Evolutionary conservation across 2,888 invertebrate genomes (phyloP).

Genomic region (Biston stratarius): DNA sequence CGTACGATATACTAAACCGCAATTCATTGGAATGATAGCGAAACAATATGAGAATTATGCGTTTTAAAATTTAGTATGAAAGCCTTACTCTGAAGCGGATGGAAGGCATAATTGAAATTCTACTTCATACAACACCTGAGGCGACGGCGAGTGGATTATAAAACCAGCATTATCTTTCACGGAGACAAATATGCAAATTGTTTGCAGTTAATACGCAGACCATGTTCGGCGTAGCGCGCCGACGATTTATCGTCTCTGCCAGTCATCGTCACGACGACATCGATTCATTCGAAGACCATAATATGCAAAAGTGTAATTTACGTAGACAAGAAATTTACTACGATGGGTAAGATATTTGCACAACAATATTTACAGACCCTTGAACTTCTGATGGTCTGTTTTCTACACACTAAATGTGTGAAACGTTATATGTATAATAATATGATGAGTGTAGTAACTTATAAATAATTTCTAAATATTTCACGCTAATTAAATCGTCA

Average conservation of each 20-base stretch:
- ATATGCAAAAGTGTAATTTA: slow-evolving; percentile 25
- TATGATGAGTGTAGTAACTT: no score
- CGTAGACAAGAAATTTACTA: slow-evolving; percentile 43
- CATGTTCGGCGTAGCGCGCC: slow-evolving; percentile 56
- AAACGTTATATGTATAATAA: not conserved
- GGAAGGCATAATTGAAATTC: slow-evolving; percentile 59
- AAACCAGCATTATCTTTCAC: slow-evolving; percentile 56
- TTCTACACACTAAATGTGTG: not conserved
- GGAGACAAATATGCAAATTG: slow-evolving; percentile 70
- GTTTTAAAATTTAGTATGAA: slow-evolving; percentile 5
- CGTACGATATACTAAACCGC: slow-evolving; percentile 65
- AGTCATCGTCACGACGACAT: slow-evolving; percentile 64
- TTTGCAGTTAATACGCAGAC: slow-evolving; percentile 58
- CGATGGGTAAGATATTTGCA: slow-evolving; percentile 8
- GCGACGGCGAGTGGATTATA: slow-evolving; percentile 53
- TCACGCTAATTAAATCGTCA: slow-evolving; percentile 59
- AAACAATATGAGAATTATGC: slow-evolving; percentile 33
- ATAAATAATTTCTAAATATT: no score
- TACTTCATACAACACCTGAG: slow-evolving; percentile 48
- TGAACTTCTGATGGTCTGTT: not conserved
- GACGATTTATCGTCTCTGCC: slow-evolving; percentile 64
- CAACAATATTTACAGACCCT: slow-evolving; percentile 1
- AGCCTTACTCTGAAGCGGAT: slow-evolving; percentile 38
- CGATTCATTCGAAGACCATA: slow-evolving; percentile 57
- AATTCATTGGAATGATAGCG: slow-evolving; percentile 28